Evolutionary conservation across 2,113 vertebrate species (phyloP), one percentile per base, ranked within the genome.

Genomic region (Mola mola): DNA sequence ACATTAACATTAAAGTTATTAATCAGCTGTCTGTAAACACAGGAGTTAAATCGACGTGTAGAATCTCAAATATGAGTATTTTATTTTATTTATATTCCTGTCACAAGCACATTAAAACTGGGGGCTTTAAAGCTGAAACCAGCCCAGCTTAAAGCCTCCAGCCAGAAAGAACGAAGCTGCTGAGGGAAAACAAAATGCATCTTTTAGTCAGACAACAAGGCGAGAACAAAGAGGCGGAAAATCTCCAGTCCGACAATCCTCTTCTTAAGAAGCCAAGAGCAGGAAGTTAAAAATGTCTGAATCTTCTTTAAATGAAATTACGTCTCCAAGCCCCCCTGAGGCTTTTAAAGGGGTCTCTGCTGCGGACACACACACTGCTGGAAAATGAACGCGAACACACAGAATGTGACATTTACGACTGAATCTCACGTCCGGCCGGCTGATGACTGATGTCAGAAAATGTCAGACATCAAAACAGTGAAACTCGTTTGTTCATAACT

Each of bases 371-470:
- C 3, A 31, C 41, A 24, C n/a, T 4, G 37, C 10, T n/a, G 4
- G 36, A 49, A 52, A 46, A 52, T 52, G 22, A 59, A 19, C 44
- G 69, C 28, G 51, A 28, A 5, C 44, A 21, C 46, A 22, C 36
- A 28, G n/a, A 49, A n/a, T 66, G 33, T 71, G 66, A 64, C 70
- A 74, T 74, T 65, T 67, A 48, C 75, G 62, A 78, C 66, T 74
- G 47, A 71, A 56, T 65, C 75, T 62, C 60, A 62, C 40, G 6
- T 36, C 40, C 7, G 16, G n/a, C 38, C 48, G 20, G 19, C 60
- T 21, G 34, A 33, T 31, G 59, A 68, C 51, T 21, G 52, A 40
- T 2, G 21, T 62, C 28, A 37, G 48, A 43, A 58, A 52, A 15
- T 24, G 21, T 65, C 58, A 52, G 48, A 12, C 49, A 25, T 6